Base-by-base conservation (phyloP, 2,113 vertebrate genomes). In the Scopus umbretta region DNA sequence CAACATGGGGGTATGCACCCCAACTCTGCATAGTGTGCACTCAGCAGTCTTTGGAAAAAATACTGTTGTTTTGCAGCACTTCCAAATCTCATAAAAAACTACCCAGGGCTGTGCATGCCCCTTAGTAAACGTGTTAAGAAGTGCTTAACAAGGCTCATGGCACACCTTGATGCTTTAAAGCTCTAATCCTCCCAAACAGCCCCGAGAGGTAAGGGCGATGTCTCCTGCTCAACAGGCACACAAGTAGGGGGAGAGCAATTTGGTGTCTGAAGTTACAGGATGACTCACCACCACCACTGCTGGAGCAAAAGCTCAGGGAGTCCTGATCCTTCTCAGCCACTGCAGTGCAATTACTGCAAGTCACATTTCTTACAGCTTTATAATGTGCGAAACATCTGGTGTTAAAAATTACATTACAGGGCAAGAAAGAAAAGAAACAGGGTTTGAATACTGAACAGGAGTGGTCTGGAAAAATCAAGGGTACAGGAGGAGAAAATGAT, bases 371-470 rank as follows among this genome's bases (percentile, higher is more conserved):
- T 79, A 90, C 49, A 45, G 84, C 53, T 95, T 94, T 53, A 40
- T 45, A 82, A 95, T 14, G 20, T 62, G 32, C 84, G 95, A 94
- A 96, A 92, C 74, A 90, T 88, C 84, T 91, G 18, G 76, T 43
- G 40, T 84, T 55, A 95, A 92, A 93, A 83, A 88, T 50, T 50
- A 88, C 67, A 85, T 73, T 91, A 84, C 10, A 90, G 55, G 59
- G 73, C 30, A 72, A 82, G 50, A 65, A 16, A 79, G 40, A 82
- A 92, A 80, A 42, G 36, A 87, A 79, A 58, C 21, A 61, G 49
- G 18, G 23, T 61, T 78, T 91, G 86, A 94, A 85, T 90, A 87
- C 47, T 70, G 73, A 87, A 80, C 1, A 89, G 70, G 36, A 86
- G 16, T 40, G 34, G 45, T 56, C n/a, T 71, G 53, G 61, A 87